Evolutionary conservation across 2,797 vertebrate species (phyloP).

Genomic region (Channallabes apus): DNA sequence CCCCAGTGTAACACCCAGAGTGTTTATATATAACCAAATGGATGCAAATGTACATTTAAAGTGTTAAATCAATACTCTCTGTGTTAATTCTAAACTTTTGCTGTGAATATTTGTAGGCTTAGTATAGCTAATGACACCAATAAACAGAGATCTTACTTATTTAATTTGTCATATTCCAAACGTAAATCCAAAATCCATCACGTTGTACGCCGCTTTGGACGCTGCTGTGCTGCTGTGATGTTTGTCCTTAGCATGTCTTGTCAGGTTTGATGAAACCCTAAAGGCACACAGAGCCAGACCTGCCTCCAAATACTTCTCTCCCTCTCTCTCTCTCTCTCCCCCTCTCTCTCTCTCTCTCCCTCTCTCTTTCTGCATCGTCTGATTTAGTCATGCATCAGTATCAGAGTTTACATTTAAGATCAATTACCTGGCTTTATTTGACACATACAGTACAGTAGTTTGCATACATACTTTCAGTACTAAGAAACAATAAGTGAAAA

Average conservation of each 20-base stretch:
- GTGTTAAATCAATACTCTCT: no score
- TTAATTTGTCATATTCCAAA: background rate
- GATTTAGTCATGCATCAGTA: background rate
- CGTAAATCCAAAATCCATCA: background rate
- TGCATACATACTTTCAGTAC: background rate
- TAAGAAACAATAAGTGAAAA: background rate
- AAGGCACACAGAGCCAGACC: constrained; percentile 58
- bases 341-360: background rate
- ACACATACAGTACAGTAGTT: background rate
- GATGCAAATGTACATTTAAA: no score
- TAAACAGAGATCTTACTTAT: constrained; percentile 14
- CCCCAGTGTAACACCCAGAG: no score
- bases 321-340: background rate
- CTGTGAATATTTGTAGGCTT: no score
- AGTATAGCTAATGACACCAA: background rate
- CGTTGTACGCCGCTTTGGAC: background rate
- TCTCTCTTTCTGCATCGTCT: background rate
- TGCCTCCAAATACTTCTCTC: constrained; percentile 55
- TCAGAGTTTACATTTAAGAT: background rate
- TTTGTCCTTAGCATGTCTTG: constrained; percentile 68
- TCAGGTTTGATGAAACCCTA: constrained; percentile 68
- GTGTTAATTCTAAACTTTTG: no score
- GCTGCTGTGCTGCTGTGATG: constrained; percentile 17
- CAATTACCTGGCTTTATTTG: background rate
- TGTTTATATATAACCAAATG: no score